Conservation (phyloP, 2,888 invertebrate genomes). For the Alloscopus bannaensis region DNA sequence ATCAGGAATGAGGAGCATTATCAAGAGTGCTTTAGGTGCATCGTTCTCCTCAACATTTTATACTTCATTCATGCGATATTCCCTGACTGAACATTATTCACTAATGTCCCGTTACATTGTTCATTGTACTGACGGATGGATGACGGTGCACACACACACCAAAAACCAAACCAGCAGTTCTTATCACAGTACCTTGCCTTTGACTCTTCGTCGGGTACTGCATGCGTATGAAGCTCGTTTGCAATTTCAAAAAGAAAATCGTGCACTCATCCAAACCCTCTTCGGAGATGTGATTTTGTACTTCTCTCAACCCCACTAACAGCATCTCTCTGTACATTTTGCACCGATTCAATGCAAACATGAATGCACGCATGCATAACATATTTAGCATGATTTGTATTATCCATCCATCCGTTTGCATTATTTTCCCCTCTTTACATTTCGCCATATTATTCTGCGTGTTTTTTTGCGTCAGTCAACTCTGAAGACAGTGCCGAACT, state of each 20-base stretch:
- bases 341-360: conserved; percentile 40
- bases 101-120: conserved; percentile 52
- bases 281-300: conserved; percentile 4
- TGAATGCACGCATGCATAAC: conserved; percentile 25
- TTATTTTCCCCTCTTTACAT: background rate
- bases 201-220: too few species aligned
- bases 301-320: too few species aligned
- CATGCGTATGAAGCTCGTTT: too few species aligned
- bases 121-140: conserved; percentile 25
- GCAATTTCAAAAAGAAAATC: conserved; percentile 32
- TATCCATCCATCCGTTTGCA: conserved; percentile 21
- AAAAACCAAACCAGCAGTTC: too few species aligned
- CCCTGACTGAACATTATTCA: conserved; percentile 4
- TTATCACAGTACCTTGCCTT: too few species aligned
- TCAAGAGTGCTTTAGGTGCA: too few species aligned
- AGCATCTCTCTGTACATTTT: too few species aligned
- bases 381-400: conserved; percentile 10
- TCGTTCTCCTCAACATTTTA: background rate
- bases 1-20: too few species aligned
- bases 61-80: conserved; percentile 7
- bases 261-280: conserved; percentile 61
- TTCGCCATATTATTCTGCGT: background rate
- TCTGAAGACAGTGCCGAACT: too few species aligned
- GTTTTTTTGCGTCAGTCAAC: too few species aligned
- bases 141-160: too few species aligned